Evolutionary conservation across 2,113 vertebrate species (phyloP).

Genomic region (Neogobius melanostomus): DNA sequence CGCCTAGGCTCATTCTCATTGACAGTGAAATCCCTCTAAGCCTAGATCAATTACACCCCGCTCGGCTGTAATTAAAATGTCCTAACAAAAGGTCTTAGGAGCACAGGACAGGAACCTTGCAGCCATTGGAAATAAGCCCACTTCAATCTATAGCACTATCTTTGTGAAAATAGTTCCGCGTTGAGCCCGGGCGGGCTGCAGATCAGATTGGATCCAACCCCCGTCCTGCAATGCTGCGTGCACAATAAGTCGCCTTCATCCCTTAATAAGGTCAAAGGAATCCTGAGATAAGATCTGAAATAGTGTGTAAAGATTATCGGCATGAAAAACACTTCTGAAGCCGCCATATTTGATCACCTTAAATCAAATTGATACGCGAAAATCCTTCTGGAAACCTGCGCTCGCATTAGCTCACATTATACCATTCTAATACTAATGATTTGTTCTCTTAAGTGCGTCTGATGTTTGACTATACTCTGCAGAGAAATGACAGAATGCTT

Average conservation of each 20-base stretch:
- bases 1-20: constrained; percentile 68
- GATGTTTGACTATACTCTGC: constrained; percentile 64
- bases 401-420: constrained; percentile 28
- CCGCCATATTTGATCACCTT: constrained; percentile 9
- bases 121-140: constrained; percentile 55
- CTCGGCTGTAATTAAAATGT: constrained; percentile 79
- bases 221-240: not conserved
- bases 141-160: constrained; percentile 54
- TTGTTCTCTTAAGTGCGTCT: constrained; percentile 66
- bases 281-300: constrained; percentile 28
- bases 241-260: constrained; percentile 17
- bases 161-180: constrained; percentile 41
- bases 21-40: constrained; percentile 76
- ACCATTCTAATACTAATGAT: constrained; percentile 56
- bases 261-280: constrained; percentile 25
- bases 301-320: constrained; percentile 3
- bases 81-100: constrained; percentile 73
- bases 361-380: constrained; percentile 24
- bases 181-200: constrained; percentile 27
- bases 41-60: constrained; percentile 75
- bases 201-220: constrained; percentile 10
- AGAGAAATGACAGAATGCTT: constrained; percentile 66
- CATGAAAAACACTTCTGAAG: constrained; percentile 11
- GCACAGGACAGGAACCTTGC: constrained; percentile 58
- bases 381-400: constrained; percentile 2